Percentiles rank a stretch among this genome's conserved stretches.
Evolutionary conservation across 2,888 invertebrate genomes (phyloP).

Genomic region (Belgica antarctica): DNA sequence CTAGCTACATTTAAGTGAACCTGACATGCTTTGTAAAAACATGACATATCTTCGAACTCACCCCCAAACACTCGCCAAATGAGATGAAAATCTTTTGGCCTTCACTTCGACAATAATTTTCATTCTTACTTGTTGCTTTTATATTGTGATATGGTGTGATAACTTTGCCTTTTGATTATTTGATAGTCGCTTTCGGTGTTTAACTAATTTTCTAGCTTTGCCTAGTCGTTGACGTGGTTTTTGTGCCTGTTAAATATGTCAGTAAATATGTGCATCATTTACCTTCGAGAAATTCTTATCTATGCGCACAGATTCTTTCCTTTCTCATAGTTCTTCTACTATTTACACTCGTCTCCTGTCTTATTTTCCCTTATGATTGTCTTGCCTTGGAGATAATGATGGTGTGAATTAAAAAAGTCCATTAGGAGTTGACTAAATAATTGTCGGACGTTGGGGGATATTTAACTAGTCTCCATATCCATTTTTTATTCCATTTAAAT

Average conservation of each 20-base stretch:
- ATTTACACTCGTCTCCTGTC: neutral
- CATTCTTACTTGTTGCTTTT: too few relatives aligned
- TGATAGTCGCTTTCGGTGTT: too few relatives aligned
- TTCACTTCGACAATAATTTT: too few relatives aligned
- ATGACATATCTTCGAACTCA: too few relatives aligned
- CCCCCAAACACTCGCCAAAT: too few relatives aligned
- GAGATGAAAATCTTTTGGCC: too few relatives aligned
- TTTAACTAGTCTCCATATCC: constrained; percentile 23
- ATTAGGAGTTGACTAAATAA: constrained; percentile 37
- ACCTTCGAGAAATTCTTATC: constrained; percentile 9
- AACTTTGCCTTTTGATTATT: too few relatives aligned
- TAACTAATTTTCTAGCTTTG: neutral
- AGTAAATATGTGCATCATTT: neutral
- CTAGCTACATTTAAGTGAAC: too few relatives aligned
- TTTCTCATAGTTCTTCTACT: neutral
- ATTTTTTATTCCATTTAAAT: too few relatives aligned
- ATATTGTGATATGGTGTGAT: constrained; percentile 14
- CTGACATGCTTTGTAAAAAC: too few relatives aligned
- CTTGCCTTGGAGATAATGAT: neutral
- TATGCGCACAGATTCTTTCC: neutral
- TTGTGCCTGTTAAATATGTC: neutral
- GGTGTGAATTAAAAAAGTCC: constrained; percentile 41
- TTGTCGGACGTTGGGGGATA: constrained; percentile 36
- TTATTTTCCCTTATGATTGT: neutral
- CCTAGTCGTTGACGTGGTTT: neutral